These are phyloP conservation scores for Oegoconia quadripuncta DNA, from an alignment of 2,888 invertebrate genomes.

Conservation along the genomic window DNA sequence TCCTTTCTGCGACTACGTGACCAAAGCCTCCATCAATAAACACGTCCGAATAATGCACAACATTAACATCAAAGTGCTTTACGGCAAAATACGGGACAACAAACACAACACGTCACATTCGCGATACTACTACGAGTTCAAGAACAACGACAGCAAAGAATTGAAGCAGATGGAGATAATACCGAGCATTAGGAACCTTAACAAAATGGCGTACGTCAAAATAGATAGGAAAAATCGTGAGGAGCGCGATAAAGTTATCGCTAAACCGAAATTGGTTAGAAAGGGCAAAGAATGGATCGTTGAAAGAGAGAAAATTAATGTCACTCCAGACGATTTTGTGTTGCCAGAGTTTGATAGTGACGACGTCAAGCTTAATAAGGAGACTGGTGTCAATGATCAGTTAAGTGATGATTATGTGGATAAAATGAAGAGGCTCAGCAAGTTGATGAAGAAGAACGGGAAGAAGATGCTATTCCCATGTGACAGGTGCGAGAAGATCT, in stretches of 20 bases:
- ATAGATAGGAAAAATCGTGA: constrained; percentile 44
- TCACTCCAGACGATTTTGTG: constrained; percentile 24
- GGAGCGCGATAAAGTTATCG: constrained; percentile 31
- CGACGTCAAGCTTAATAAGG: constrained; percentile 18
- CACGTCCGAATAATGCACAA: constrained; percentile 43
- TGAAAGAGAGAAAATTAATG: constrained; percentile 35
- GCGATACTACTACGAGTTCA: constrained; percentile 42
- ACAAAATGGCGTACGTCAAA: constrained; percentile 42
- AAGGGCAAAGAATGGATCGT: constrained; percentile 55
- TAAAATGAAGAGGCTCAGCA: constrained; percentile 40
- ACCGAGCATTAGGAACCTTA: constrained; percentile 53
- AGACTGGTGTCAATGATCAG: constrained; percentile 19
- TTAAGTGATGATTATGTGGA: constrained; percentile 34
- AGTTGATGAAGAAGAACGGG: constrained; percentile 40
- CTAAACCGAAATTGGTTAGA: constrained; percentile 48
- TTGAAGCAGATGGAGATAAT: constrained; percentile 47
- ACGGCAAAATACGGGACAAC: constrained; percentile 31
- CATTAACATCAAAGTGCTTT: constrained; percentile 29
- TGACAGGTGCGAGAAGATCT: constrained; percentile 54
- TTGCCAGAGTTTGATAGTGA: constrained; percentile 35
- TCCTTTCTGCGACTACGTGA: constrained; percentile 51
- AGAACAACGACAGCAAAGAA: no score
- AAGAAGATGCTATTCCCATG: constrained; percentile 55
- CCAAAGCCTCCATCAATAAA: constrained; percentile 27
- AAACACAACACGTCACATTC: constrained; percentile 33